Conservation (phyloP, 2,113 vertebrate species). For the Triplophysa dalaica region DNA sequence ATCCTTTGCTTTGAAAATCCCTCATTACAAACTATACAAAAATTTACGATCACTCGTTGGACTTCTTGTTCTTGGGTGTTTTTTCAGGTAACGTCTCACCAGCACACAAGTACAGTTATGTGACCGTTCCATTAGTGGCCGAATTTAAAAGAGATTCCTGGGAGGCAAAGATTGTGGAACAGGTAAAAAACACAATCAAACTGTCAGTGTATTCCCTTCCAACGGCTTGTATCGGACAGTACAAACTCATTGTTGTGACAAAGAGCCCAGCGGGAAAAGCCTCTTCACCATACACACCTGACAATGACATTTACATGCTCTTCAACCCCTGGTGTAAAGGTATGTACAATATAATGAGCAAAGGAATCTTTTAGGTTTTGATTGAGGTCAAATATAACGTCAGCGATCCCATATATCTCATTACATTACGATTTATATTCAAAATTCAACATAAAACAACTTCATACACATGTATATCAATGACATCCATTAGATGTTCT, state of each 20-base stretch:
- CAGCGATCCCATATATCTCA: no score
- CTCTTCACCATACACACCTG: conserved; percentile 63
- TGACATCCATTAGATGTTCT: background rate
- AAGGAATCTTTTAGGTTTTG: no score
- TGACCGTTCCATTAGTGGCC: background rate
- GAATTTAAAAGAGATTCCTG: conserved; percentile 17
- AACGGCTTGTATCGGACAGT: conserved; percentile 77
- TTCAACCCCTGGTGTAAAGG: conserved; percentile 81
- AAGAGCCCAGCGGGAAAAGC: conserved; percentile 61
- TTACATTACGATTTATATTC: no score
- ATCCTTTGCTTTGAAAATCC: no score
- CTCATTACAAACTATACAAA: no score
- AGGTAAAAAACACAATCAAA: conserved; percentile 62
- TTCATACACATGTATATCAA: no score
- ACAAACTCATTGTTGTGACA: conserved; percentile 74
- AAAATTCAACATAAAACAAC: no score
- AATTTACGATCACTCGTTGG: background rate
- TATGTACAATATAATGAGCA: background rate
- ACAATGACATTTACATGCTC: conserved; percentile 76
- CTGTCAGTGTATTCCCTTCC: conserved; percentile 75
- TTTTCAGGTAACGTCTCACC: conserved; percentile 9
- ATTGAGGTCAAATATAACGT: no score
- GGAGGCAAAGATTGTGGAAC: conserved; percentile 65
- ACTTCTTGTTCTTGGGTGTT: background rate
- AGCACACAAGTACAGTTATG: background rate